Evolutionary conservation across 2,888 invertebrate species (phyloP).

Genomic region (Apantesis nais): DNA sequence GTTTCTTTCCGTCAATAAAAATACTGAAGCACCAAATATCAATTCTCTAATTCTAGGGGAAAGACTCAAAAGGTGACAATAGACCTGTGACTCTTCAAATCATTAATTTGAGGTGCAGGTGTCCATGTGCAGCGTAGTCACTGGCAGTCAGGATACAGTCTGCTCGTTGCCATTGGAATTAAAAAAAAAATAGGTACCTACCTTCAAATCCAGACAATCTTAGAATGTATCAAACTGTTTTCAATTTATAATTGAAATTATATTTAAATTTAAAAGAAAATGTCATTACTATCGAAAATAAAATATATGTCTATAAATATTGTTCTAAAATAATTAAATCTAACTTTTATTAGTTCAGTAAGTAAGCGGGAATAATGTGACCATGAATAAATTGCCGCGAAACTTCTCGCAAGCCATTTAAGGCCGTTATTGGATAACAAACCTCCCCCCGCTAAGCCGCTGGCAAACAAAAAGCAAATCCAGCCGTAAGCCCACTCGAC

Average conservation of each 20-base stretch:
- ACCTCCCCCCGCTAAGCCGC: conserved; percentile 19
- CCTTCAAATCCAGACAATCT: no score
- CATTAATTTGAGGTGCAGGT: no score
- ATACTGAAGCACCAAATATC: no score
- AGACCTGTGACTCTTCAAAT: no score
- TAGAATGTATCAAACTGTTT: neutral
- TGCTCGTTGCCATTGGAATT: no score
- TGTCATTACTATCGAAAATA: neutral
- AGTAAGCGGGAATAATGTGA: neutral
- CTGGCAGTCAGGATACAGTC: no score
- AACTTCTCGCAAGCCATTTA: conserved; percentile 21
- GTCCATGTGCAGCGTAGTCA: no score
- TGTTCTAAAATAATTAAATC: neutral
- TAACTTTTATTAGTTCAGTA: neutral
- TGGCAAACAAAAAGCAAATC: conserved; percentile 31
- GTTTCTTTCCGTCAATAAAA: no score
- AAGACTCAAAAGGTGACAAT: no score
- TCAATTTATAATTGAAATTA: neutral
- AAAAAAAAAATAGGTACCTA: no score
- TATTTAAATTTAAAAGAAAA: neutral
- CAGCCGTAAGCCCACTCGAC: conserved; percentile 33
- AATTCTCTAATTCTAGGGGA: no score
- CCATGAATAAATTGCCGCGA: conserved; percentile 23
- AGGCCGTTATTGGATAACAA: conserved; percentile 41
- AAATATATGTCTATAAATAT: neutral